Base-by-base conservation (phyloP, 2,888 invertebrate species). In the Papilio gigon region DNA sequence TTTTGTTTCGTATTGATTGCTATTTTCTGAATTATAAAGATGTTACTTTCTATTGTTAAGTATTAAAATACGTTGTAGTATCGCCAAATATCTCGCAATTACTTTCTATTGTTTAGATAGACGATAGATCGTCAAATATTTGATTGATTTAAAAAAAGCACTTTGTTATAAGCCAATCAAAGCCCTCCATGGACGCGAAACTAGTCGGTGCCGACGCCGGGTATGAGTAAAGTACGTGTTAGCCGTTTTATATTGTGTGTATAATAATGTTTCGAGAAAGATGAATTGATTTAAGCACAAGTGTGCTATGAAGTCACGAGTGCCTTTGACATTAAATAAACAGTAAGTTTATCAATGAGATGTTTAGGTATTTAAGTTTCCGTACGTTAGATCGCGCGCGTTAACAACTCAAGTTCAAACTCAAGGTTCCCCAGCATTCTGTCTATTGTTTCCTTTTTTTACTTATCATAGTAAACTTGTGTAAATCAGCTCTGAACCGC, bases 341-440 rank as follows among this genome's bases (percentile, higher is more conserved):
- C 53, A 56, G 47, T 40, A 33, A 59, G 14, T 60, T 67, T 44
- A 56, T 68, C 63, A 63, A 59, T 63, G 68, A 35, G 11, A 47
- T 22, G 11, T 42, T 30, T 56, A 56, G 53, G 30, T 20, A 56
- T 59, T 58, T 58, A 44, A 22, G 50, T 53, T 65, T 69, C 27
- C 53, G 65, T 64, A 30, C 60, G 42, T 50, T 37, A 20, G 42
- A 44, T 30, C 47, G 62, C 42, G 35, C 63, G 35, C 64, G 20
- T 17, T 35, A 25, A 25, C 12, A 62, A 65, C 47, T 65, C 69
- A 69, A 69, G 69, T 69, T 69, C 69, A 59, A 9, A 14, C 42
- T 33, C 69, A 65, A 69, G 69, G 65, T 44, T 69, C 50, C 37
- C 47, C 64, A 20, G 22, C 68, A 35, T 60, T 47, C 60, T 53